Evolutionary conservation across 1,140 invertebrate species (phyloP), one percentile per base, ranked within the genome.

Genomic region (Cephus cinctus): DNA sequence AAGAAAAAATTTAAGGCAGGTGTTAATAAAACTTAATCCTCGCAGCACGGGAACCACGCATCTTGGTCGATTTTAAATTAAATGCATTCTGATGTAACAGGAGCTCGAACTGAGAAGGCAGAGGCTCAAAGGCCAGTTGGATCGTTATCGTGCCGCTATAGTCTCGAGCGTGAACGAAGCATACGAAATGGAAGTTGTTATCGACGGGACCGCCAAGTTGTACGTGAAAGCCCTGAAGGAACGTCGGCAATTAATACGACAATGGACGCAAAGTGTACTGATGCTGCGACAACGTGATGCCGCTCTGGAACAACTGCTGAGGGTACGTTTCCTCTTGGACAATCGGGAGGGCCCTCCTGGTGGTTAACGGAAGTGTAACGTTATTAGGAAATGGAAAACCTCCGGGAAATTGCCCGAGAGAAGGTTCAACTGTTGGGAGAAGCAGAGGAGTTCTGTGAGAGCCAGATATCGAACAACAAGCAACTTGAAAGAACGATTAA

Each of bases 1-100:
- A 60, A 80, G 2, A 80, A 81, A 47, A 82, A 80, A 47, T 81
- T 82, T 45, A 82, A 82, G 63, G 83, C 5, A 5, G 5, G 30
- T 14, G 19, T 27, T 9, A 3, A 16, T 20, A 2, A 18, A 22
- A 30, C 34, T 18, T 44, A 40, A 8, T 19, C 12, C 18, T 45
- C 20, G n/a, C n/a, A n/a, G n/a, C n/a, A n/a, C n/a, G n/a, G n/a
- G n/a, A n/a, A n/a, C n/a, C n/a, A n/a, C n/a, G n/a, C n/a, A n/a
- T n/a, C n/a, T 15, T 35, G 9, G 5, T n/a, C 16, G 5, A 32
- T 38, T 42, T 22, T 22, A 12, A 15, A 40, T 42, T 12, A 15
- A 12, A 27, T 46, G 5, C 20, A 31, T 8, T 49, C 48, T 48
- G 30, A 32, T 56, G 36, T 50, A 50, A 11, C 16, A 78, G 76